Evolutionary conservation across 2,888 invertebrate genomes (phyloP).

Genomic region (Caenorhabditis uteleia): DNA sequence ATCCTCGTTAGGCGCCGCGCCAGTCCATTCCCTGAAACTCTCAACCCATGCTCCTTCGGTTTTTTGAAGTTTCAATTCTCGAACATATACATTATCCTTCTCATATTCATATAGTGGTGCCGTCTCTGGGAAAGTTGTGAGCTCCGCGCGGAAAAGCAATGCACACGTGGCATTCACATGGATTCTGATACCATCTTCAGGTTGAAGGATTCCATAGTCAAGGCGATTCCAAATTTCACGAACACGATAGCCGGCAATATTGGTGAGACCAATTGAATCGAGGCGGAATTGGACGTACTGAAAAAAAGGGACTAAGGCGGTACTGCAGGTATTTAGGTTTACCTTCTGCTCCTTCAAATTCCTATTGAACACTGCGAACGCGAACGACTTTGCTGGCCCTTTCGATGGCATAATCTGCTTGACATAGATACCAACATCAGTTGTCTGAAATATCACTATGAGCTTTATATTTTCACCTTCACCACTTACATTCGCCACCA

Average conservation of each 20-base stretch:
- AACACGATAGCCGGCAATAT: slow-evolving; percentile 53
- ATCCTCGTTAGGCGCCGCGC: too few species aligned
- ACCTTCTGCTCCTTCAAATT: slow-evolving; percentile 20
- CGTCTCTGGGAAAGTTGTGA: too few species aligned
- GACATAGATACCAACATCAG: slow-evolving; percentile 57
- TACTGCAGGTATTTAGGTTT: too few species aligned
- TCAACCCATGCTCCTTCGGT: too few species aligned
- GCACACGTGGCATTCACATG: slow-evolving; percentile 17
- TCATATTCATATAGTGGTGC: too few species aligned
- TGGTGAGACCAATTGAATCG: slow-evolving; percentile 47
- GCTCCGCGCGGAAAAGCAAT: slow-evolving; percentile 28
- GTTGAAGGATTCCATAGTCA: slow-evolving; percentile 32
- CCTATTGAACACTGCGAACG: slow-evolving; percentile 62
- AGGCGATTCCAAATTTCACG: slow-evolving; percentile 52
- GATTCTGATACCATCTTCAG: slow-evolving; percentile 14
- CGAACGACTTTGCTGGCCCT: slow-evolving; percentile 51
- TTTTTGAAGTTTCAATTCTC: too few species aligned
- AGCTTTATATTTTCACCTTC: background rate
- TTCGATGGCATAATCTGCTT: slow-evolving; percentile 58
- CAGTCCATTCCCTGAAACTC: too few species aligned
- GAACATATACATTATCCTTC: too few species aligned
- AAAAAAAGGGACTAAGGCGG: slow-evolving; percentile 12
- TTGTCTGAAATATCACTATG: slow-evolving; percentile 44
- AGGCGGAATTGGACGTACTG: slow-evolving; percentile 51
- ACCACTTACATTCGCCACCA: slow-evolving; percentile 60